Evolutionary conservation across 2,113 vertebrate genomes (phyloP).

Genomic region (Prionailurus bengalensis): DNA sequence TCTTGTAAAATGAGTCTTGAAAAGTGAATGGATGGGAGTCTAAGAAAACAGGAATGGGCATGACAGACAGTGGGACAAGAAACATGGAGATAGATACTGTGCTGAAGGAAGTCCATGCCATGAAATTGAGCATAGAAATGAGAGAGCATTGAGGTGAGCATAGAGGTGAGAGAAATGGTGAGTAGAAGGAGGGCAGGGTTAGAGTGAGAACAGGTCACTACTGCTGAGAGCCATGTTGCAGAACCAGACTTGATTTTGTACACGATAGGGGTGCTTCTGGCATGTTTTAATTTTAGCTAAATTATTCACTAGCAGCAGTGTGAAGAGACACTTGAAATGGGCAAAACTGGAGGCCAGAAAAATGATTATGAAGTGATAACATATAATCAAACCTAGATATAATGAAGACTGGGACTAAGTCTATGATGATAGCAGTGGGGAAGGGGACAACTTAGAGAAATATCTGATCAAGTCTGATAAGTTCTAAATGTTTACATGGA

Average conservation of each 20-base stretch:
- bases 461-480: background rate
- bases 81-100: background rate
- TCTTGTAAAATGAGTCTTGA: conserved; percentile 33
- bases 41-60: background rate
- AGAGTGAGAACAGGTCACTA: background rate
- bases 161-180: fast-evolving
- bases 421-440: background rate
- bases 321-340: background rate
- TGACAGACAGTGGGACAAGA: background rate
- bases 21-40: background rate
- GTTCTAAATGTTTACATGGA: background rate
- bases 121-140: background rate
- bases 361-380: background rate
- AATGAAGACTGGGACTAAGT: background rate
- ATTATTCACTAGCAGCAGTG: background rate
- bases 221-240: background rate
- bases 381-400: background rate
- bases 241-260: background rate
- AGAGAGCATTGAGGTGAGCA: background rate
- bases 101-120: background rate
- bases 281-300: background rate
- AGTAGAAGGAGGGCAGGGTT: background rate
- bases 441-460: background rate
- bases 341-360: background rate
- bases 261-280: background rate